These are phyloP conservation scores for Magallana gigas DNA, from an alignment of 1,140 invertebrate genomes.

Conservation along the genomic window DNA sequence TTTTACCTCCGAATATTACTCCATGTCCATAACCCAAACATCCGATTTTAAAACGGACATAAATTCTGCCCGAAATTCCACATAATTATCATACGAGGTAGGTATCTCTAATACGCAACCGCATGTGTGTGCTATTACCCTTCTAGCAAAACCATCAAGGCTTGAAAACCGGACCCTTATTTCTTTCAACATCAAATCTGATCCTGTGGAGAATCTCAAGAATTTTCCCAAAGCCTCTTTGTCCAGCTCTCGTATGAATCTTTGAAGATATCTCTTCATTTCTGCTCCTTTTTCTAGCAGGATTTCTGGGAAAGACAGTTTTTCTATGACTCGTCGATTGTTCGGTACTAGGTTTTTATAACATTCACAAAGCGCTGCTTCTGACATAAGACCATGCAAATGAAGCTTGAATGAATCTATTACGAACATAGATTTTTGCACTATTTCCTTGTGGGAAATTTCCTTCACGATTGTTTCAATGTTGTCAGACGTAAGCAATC, in stretches of 20 bases:
- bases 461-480: conserved; percentile 35
- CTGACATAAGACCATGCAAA: background rate
- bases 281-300: conserved; percentile 37
- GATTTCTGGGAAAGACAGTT: conserved; percentile 13
- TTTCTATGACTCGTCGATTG: conserved; percentile 8
- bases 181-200: conserved; percentile 20
- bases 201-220: conserved; percentile 46
- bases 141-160: background rate
- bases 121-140: conserved; percentile 33
- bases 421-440: conserved; percentile 51
- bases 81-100: background rate
- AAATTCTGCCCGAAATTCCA: background rate
- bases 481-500: conserved; percentile 4
- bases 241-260: conserved; percentile 45
- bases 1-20: background rate
- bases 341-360: conserved; percentile 24
- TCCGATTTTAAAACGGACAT: background rate
- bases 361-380: background rate
- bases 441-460: conserved; percentile 50
- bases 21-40: conserved; percentile 6
- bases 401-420: conserved; percentile 48
- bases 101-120: conserved; percentile 40
- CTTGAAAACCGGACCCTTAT: background rate
- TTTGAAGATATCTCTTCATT: conserved; percentile 38
- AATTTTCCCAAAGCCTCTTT: conserved; percentile 26